Evolutionary conservation across 2,888 invertebrate species (phyloP), one percentile per base, ranked within the genome.

Genomic region (Athalia rosae): DNA sequence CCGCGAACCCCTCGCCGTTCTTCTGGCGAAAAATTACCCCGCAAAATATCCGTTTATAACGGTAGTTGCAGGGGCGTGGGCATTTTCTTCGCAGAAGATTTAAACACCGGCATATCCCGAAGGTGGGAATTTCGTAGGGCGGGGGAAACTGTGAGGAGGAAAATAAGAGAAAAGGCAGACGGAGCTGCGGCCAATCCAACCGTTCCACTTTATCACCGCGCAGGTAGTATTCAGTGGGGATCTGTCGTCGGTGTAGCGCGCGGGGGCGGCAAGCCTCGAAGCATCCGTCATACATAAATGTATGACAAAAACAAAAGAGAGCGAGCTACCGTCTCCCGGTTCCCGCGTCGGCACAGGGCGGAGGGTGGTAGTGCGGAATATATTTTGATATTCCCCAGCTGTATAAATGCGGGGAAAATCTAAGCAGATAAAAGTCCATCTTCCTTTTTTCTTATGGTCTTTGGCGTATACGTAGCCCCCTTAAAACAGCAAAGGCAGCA

Each of bases 241-340:
- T 63, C 63, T 63, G 63, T 63, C 63, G 47, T 28, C 28, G 28
- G 28, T 28, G 28, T 28, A 2, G 28, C 28, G 28, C 28, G 28
- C 1, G 28, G 28, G 28, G 28, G 63, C 47, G 63, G 67, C 50
- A 50, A 28, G 67, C 67, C 8, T 45, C 67, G 50, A 50, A 41
- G 71, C 73, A 78, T 77, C 66, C 78, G 80, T 79, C 81, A 80
- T 79, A 79, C 80, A 82, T 78, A 76, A 76, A 78, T 78, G 78
- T 67, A 78, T 78, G 78, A 56, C 58, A 71, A 78, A 76, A 80
- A 82, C 77, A 80, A 81, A 80, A 45, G 43, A 58, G 58, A 41
- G n/a, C 58, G 50, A 73, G 48, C 61, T 11, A n/a, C 9, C 11
- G 28, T 28, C 28, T 28, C 7, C 11, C 11, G 28, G 67, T 50